Conservation (phyloP, 2,888 invertebrate genomes). For the Heliconius aoede region DNA sequence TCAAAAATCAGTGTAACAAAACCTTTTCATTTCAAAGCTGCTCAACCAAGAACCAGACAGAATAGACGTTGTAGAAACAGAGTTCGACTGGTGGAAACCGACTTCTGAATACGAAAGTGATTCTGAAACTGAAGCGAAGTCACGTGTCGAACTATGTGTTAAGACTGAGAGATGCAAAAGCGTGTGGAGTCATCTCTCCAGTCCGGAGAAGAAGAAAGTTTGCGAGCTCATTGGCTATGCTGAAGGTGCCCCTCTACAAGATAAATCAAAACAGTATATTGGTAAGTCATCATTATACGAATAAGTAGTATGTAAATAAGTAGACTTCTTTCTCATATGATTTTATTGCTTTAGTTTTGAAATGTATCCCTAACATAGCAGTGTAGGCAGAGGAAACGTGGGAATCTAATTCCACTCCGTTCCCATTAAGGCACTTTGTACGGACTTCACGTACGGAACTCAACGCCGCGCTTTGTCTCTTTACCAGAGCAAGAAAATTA, state of each 20-base stretch:
- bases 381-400: no score
- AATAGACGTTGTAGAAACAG: constrained; percentile 77
- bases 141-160: constrained; percentile 76
- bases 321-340: no score
- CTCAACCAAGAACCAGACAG: constrained; percentile 73
- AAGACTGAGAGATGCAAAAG: constrained; percentile 81
- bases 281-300: constrained; percentile 64
- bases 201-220: constrained; percentile 85
- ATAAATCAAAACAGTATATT: constrained; percentile 82
- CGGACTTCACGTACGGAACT: no score
- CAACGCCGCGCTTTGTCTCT: no score
- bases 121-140: constrained; percentile 55
- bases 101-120: constrained; percentile 62
- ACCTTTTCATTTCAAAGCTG: constrained; percentile 55
- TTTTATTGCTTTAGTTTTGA: no score
- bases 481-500: no score
- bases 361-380: no score
- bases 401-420: no score
- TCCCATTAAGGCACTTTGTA: no score
- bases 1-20: not conserved
- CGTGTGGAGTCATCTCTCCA: constrained; percentile 85
- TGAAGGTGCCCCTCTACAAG: constrained; percentile 78
- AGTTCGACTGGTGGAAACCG: constrained; percentile 78
- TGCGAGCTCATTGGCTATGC: constrained; percentile 86
- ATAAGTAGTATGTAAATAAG: no score